Conservation (phyloP, 2,797 vertebrate species). For the Synaphobranchus kaupii region DNA sequence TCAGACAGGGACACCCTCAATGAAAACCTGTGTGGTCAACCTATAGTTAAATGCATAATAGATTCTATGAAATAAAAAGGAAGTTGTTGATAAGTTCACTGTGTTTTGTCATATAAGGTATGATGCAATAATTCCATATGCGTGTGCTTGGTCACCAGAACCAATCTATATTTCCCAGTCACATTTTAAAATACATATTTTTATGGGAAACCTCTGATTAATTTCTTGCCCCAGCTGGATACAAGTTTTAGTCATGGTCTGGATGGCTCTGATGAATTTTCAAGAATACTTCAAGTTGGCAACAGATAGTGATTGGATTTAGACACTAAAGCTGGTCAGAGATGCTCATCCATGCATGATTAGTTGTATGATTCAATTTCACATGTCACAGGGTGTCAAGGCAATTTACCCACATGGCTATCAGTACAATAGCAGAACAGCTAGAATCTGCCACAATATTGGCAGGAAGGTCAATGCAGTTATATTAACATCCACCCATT, state of each 20-base stretch:
- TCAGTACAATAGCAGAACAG: neutral
- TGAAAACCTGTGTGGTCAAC: neutral
- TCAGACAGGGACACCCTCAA: neutral
- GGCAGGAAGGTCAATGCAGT: neutral
- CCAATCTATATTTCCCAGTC: neutral
- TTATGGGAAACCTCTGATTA: neutral
- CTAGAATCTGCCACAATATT: neutral
- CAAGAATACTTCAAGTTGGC: neutral
- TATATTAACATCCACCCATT: neutral
- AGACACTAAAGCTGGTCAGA: neutral
- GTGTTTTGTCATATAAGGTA: neutral
- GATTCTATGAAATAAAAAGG: neutral
- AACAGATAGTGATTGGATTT: neutral
- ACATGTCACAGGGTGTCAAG: neutral
- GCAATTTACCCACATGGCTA: neutral
- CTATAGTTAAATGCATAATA: neutral
- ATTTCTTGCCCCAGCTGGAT: neutral
- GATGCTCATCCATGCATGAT: neutral
- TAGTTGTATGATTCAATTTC: neutral
- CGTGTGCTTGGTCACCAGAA: neutral
- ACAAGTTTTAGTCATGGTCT: neutral
- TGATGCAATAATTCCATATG: neutral
- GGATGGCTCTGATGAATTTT: neutral
- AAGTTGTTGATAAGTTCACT: neutral
- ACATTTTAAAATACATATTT: neutral